Conservation (phyloP, 2,797 vertebrate genomes). For the Malacoctenus gilli region DNA sequence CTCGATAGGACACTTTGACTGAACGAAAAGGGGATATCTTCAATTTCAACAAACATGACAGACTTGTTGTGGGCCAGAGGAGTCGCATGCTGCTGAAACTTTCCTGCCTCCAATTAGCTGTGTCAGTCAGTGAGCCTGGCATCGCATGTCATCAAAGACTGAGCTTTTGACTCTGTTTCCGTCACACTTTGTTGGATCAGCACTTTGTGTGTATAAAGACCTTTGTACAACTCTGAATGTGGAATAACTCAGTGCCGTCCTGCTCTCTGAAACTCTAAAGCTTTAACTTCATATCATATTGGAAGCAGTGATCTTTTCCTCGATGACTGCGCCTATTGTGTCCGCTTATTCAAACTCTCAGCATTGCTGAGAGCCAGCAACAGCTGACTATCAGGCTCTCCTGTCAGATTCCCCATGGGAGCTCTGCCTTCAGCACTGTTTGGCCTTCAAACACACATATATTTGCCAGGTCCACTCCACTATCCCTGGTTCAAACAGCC, state of each 20-base stretch:
- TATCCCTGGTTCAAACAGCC: constrained; percentile 65
- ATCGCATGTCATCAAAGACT: constrained; percentile 64
- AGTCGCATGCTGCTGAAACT: constrained; percentile 63
- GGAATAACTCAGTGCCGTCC: too few species aligned
- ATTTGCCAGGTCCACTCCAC: constrained; percentile 66
- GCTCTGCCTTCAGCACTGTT: constrained; percentile 77
- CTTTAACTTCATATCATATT: constrained; percentile 11
- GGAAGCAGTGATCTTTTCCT: constrained; percentile 40
- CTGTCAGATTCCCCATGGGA: constrained; percentile 83
- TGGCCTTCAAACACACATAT: constrained; percentile 77
- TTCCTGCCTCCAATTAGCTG: constrained; percentile 60
- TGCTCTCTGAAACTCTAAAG: not conserved
- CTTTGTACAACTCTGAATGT: constrained; percentile 7
- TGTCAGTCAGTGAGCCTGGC: constrained; percentile 63
- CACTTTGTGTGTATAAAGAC: not conserved
- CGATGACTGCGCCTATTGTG: constrained; percentile 72
- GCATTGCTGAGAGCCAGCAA: constrained; percentile 45
- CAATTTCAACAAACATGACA: constrained; percentile 53
- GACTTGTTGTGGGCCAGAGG: constrained; percentile 47
- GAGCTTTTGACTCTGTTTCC: constrained; percentile 62
- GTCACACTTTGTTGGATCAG: constrained; percentile 19
- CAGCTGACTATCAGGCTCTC: constrained; percentile 64
- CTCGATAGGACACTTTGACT: constrained; percentile 29
- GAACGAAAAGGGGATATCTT: constrained; percentile 48
- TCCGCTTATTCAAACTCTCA: constrained; percentile 63